Evolutionary conservation across 1,140 invertebrate genomes (phyloP), one percentile per base, ranked within the genome.

Genomic region (Mycetomoellerius zeteki): DNA sequence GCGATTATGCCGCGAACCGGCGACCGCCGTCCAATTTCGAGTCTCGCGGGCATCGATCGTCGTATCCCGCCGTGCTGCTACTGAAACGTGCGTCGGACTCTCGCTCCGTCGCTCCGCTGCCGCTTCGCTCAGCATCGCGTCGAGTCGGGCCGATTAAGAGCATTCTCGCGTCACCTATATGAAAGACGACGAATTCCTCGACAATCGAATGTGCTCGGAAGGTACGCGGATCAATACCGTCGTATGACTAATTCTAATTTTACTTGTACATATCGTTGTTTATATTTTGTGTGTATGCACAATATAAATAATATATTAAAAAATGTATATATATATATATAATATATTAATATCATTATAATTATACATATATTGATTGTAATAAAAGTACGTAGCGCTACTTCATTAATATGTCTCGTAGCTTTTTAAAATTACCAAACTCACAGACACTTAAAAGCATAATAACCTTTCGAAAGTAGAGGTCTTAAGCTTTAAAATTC

Each of bases 31-130:
- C 19, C 19, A 19, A 72, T 82, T 82, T 82, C 80, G 80, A 73
- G 80, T 73, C 69, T 24, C 80, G 67, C 80, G 80, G 54, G 67
- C 80, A 73, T 82, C 65, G 64, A 82, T 82, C 65, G 65, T 21
- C 78, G 12, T 0, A 6, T 27, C 7, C 33, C 37, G 24, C 12
- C 67, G 37, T 24, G n/a, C 21, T 6, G 8, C 65, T 69, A 43
- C 37, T 60, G 69, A 84, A 73, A 33, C 67, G 78, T 27, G 78
- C 65, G 47, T 37, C 43, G 1, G 10, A 7, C 54, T 54, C 52
- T 19, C 50, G 5, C 50, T 52, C 50, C 3, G 50, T 8, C 8
- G 14, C 19, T 54, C 52, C 14, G 52, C 52, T 19, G 4, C 52
- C 12, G 14, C 71, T 30, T 24, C 56, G 16, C 30, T 50, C 47